Conservation (phyloP, 2,797 vertebrate species). For the Labeo calbasu region DNA sequence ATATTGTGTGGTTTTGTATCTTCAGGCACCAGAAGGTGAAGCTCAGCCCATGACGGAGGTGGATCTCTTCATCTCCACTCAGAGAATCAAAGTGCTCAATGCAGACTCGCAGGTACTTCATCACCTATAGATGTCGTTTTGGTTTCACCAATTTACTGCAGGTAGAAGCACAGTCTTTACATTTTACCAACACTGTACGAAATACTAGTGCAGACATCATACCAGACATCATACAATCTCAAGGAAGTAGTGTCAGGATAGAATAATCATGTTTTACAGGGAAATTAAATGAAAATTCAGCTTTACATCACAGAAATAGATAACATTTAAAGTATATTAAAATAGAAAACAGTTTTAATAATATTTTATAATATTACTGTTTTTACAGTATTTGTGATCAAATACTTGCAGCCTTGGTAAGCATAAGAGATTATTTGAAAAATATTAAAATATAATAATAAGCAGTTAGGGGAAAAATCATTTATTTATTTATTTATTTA, state of each 20-base stretch:
- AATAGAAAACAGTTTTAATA: too few species aligned
- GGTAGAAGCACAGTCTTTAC: not conserved
- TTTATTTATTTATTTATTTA: too few species aligned
- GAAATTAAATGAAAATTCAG: too few species aligned
- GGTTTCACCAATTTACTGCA: not conserved
- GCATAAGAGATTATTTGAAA: too few species aligned
- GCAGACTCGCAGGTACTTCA: constrained; percentile 87
- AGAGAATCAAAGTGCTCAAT: constrained; percentile 91
- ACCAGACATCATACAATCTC: not conserved
- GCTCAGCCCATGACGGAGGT: constrained; percentile 90
- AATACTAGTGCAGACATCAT: not conserved
- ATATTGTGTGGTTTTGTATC: constrained; percentile 51
- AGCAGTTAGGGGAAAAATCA: too few species aligned
- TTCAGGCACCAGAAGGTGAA: constrained; percentile 87
- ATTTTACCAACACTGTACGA: not conserved
- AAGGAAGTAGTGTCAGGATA: not conserved
- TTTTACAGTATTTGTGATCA: too few species aligned
- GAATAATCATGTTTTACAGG: not conserved
- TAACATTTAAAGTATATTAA: too few species aligned
- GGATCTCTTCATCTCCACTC: constrained; percentile 91
- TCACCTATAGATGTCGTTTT: not conserved
- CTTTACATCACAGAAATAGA: too few species aligned
- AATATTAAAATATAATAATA: too few species aligned
- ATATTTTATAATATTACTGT: too few species aligned
- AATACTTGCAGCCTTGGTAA: too few species aligned